Percentiles rank a stretch among this genome's conserved stretches.
Conservation (phyloP, 2,888 invertebrate genomes). For the Ophion ventricosus region DNA sequence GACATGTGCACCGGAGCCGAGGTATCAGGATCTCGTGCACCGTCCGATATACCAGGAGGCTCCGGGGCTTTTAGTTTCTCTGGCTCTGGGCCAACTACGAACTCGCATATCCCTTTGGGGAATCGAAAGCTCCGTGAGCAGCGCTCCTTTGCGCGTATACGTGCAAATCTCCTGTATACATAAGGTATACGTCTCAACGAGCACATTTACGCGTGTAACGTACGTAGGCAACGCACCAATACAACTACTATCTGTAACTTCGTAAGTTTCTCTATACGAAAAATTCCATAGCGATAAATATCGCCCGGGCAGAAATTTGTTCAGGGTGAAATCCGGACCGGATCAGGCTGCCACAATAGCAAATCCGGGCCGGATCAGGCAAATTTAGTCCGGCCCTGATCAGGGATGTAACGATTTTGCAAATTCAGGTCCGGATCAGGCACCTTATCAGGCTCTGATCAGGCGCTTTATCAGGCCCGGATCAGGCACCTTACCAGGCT, state of each 20-base stretch:
- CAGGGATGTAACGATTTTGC: too few species aligned
- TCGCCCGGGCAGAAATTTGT: too few species aligned
- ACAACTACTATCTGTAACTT: conserved; percentile 21
- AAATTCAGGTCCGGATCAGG: too few species aligned
- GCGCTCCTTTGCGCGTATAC: conserved; percentile 42
- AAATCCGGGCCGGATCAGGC: too few species aligned
- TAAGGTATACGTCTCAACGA: background rate
- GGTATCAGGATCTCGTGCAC: conserved; percentile 38
- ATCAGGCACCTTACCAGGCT: too few species aligned
- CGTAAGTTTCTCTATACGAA: conserved; percentile 27
- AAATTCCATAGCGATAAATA: conserved; percentile 11
- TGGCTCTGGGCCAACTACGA: conserved; percentile 57
- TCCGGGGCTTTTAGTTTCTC: conserved; percentile 61
- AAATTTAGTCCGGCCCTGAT: too few species aligned
- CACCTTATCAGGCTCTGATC: too few species aligned
- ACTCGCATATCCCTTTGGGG: conserved; percentile 50
- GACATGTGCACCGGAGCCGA: conserved; percentile 14
- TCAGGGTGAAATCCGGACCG: too few species aligned
- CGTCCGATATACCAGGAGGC: conserved; percentile 41
- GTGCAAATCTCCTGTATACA: conserved; percentile 9
- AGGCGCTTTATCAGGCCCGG: too few species aligned
- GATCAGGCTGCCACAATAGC: too few species aligned
- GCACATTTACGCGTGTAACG: background rate
- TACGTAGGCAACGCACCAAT: conserved; percentile 2
- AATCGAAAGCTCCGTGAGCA: conserved; percentile 55